Base-by-base conservation (phyloP, 2,797 vertebrate species). In the Menidia menidia region DNA sequence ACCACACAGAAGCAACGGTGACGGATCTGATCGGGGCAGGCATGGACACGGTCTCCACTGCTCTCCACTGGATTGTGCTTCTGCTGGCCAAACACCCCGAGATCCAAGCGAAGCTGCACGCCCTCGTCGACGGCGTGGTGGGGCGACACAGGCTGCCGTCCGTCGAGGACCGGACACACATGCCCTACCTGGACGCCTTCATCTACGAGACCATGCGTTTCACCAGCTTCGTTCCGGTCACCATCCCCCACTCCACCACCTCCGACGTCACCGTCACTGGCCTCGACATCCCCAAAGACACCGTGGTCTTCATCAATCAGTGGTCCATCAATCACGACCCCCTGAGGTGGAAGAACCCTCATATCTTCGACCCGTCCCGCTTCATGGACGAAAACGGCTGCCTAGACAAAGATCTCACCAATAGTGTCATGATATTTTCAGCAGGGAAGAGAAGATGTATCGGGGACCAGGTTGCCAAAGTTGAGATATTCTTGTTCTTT, bases 241-340 rank as follows among this genome's bases (percentile, higher is more conserved):
- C 95, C 79, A 95, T 96, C 84, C 95, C 95, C 0, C 95, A 95
- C 18, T 93, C 94, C 32, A 95, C 94, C 64, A 95, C 94, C 3
- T 82, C 91, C 0, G 92, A 94, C 0, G 94, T 94, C 48, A 90
- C 84, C 3, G 78, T 96, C 0, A 82, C 92, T 3, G 94, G 94
- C 64, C 86, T 93, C 67, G 83, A 63, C 84, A 94, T 96, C 70
- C 93, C 93, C 71, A 94, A 93, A 76, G 93, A 94, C 90, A 95
- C 88, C 0, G 93, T 95, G 72, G 82, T 96, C 69, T 96, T 96
- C 77, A 82, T 96, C 84, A 95, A 96, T 86, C 95, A 96, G 83
- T 96, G 95, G 95, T 95, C 94, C 0, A 87, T 94, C 82, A 96
- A 96, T 82, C 93, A 95, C 0, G 94, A 96, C 76, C n/a, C 76